phyloP scores from a whole-genome alignment of 2,888 invertebrate genomes.

The Thymelicus lineola region DNA sequence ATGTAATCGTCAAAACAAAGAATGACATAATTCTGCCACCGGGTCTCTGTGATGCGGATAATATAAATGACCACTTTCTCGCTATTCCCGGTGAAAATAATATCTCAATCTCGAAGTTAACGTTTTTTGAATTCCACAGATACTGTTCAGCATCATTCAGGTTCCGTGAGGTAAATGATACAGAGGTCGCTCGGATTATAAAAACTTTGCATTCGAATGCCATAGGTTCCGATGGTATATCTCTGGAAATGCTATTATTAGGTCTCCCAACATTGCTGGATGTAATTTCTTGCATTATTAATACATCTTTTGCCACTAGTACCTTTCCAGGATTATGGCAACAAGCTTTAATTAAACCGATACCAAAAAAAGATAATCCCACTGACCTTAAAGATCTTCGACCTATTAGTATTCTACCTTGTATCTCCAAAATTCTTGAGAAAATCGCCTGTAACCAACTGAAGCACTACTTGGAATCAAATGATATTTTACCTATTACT shows the following conservation, averaged over 20 bases:
- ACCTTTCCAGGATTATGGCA: constrained; percentile 35
- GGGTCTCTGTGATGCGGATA: not conserved
- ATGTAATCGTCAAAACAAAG: not conserved
- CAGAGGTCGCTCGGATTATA: constrained; percentile 27
- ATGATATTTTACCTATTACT: constrained; percentile 14
- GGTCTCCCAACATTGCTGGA: constrained; percentile 7
- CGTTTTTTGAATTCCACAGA: constrained; percentile 31
- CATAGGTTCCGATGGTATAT: constrained; percentile 16
- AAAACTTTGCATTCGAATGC: constrained; percentile 38
- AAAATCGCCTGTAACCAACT: constrained; percentile 42
- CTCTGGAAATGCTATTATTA: constrained; percentile 28
- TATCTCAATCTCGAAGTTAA: constrained; percentile 13
- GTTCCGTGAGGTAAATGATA: constrained; percentile 20
- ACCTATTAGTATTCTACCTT: constrained; percentile 39
- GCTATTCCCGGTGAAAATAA: constrained; percentile 11
- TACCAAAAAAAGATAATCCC: constrained; percentile 37
- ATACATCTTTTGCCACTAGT: constrained; percentile 20
- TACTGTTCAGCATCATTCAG: constrained; percentile 18
- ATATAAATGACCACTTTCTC: constrained; percentile 25
- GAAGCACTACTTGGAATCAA: constrained; percentile 30
- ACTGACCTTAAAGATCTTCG: constrained; percentile 38
- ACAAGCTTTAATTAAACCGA: too few species aligned
- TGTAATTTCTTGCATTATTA: constrained; percentile 8
- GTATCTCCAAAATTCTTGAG: constrained; percentile 39
- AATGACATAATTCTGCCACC: not conserved